Conservation (phyloP, 2,113 vertebrate genomes). For the Bucco capensis region DNA sequence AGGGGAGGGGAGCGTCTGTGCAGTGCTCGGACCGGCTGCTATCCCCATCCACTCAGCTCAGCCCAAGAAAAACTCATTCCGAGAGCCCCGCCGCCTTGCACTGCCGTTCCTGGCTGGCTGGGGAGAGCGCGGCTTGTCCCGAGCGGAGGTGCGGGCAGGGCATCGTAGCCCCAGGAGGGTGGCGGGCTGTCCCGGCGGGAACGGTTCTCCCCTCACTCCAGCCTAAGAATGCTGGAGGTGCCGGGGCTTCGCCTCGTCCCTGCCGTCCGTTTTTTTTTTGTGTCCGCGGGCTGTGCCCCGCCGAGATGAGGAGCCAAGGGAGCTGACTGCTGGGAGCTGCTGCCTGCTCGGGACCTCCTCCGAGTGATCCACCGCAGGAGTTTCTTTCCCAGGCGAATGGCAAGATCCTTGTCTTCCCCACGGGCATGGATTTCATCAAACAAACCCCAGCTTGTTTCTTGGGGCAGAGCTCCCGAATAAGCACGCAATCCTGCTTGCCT, state of each 20-base stretch:
- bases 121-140: fast-evolving
- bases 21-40: background rate
- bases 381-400: background rate
- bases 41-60: background rate
- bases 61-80: background rate
- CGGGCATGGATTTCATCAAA: background rate
- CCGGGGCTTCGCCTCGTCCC: background rate
- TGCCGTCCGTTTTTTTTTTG: background rate
- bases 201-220: background rate
- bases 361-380: background rate
- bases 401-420: background rate
- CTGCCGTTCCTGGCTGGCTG: background rate
- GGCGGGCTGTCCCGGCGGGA: background rate
- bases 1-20: background rate
- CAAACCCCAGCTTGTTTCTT: background rate
- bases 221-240: background rate
- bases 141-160: background rate
- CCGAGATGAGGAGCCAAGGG: fast-evolving
- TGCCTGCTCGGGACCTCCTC: background rate
- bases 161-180: background rate
- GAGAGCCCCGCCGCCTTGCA: background rate
- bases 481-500: background rate
- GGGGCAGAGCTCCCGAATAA: background rate
- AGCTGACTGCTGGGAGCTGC: background rate
- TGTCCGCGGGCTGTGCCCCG: background rate